Conservation (phyloP, 2,888 invertebrate genomes). For the Digitonthophagus gazella region DNA sequence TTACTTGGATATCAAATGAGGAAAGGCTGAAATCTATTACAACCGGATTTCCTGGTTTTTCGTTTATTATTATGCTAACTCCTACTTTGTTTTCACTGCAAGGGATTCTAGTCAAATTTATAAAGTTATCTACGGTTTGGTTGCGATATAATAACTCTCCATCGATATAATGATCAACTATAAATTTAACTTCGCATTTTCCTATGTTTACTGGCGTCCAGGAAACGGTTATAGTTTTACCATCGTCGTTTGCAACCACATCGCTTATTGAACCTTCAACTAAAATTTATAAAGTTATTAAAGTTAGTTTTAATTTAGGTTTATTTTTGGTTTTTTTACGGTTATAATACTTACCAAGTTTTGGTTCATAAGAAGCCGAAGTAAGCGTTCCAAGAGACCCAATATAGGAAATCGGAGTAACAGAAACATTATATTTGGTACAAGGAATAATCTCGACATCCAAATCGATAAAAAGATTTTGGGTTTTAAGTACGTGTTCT, state of each 20-base stretch:
- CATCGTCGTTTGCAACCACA: not conserved
- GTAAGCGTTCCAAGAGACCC: conserved; percentile 14
- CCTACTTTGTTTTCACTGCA: conserved; percentile 12
- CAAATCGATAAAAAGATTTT: conserved; percentile 10
- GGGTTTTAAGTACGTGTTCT: not conserved
- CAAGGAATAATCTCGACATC: conserved; percentile 21
- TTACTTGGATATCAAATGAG: conserved; percentile 15
- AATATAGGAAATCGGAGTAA: conserved; percentile 22
- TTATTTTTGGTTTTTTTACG: too few species aligned
- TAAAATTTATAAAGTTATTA: too few species aligned
- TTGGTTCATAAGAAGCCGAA: not conserved
- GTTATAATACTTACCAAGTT: conserved; percentile 12
- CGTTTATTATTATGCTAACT: conserved; percentile 1
- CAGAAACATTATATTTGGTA: conserved; percentile 20
- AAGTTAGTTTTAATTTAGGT: too few species aligned
- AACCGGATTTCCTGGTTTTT: not conserved
- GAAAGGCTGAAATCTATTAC: not conserved
- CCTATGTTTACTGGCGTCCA: conserved; percentile 19
- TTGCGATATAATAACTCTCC: not conserved
- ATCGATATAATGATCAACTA: conserved; percentile 17
- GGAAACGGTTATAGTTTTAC: not conserved
- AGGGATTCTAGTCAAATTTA: conserved; percentile 14
- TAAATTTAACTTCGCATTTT: conserved; percentile 9
- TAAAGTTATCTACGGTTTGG: not conserved
- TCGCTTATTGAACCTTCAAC: not conserved